Conservation (phyloP, 2,113 vertebrate genomes). For the Tragulus kanchil region DNA sequence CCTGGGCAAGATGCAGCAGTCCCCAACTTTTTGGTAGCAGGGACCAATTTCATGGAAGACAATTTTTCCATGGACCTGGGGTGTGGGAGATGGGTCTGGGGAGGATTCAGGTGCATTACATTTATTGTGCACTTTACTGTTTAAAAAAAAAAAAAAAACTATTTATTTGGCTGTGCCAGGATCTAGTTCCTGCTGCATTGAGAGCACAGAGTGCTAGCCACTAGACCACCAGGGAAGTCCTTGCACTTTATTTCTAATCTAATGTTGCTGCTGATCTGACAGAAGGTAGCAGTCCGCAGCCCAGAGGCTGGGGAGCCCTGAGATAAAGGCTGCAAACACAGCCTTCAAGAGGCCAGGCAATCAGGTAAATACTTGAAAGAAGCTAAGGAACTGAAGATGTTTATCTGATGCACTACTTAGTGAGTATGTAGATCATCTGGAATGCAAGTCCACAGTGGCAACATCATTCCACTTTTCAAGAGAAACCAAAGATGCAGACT, state of each 20-base stretch:
- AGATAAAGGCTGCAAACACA: background rate
- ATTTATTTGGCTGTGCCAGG: background rate
- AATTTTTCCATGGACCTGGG: background rate
- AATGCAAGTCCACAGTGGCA: constrained; percentile 1
- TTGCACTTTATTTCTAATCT: background rate
- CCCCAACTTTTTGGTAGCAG: background rate
- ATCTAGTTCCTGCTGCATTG: background rate
- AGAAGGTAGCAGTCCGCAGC: background rate
- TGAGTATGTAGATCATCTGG: background rate
- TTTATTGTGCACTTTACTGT: background rate
- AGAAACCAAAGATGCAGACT: constrained; percentile 68
- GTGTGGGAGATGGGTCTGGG: background rate
- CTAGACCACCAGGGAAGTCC: background rate
- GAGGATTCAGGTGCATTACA: background rate
- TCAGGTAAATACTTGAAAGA: constrained; percentile 46
- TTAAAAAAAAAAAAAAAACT: background rate
- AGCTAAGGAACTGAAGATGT: background rate
- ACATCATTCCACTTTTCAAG: constrained; percentile 46
- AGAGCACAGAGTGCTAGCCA: background rate
- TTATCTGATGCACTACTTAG: background rate
- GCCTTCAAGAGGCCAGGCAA: background rate
- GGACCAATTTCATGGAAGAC: background rate
- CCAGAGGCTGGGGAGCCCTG: background rate
- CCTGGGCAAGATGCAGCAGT: background rate
- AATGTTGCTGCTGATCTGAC: background rate